Evolutionary conservation across 2,888 invertebrate species (phyloP), one percentile per base, ranked within the genome.

Genomic region (Cosmopolites sordidus): DNA sequence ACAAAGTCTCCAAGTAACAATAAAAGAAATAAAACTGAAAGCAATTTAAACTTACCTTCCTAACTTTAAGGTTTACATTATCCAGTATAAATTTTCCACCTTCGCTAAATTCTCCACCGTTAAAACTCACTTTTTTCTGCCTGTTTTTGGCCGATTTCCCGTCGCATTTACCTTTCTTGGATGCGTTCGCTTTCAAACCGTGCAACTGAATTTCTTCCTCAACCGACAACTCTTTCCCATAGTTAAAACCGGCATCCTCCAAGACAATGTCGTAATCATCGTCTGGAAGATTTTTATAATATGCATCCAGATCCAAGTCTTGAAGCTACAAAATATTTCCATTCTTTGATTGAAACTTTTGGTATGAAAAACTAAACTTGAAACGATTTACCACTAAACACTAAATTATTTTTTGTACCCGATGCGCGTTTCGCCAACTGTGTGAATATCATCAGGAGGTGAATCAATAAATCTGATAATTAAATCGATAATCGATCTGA

Each of bases 271-370:
- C 62, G 56, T 78, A 76, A 56, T 79, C 77, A 42, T 70, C 69
- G 55, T 77, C 57, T 2, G 78, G 50, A 22, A 66, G 16, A 18
- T 59, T 64, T 53, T 48, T 40, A 70, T 89, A 90, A 67, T 84
- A 86, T 9, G 75, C 66, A 29, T 80, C 78, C 11, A 79, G 71
- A 64, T 87, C 81, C 69, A 84, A 76, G 64, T 84, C 83, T 61
- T 80, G 75, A 55, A 84, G 71, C 84, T 84, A 8, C n/a, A n/a
- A n/a, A n/a, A n/a, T n/a, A n/a, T n/a, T n/a, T n/a, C n/a, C n/a
- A n/a, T n/a, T n/a, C n/a, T n/a, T n/a, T n/a, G n/a, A n/a, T n/a
- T n/a, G n/a, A n/a, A n/a, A n/a, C n/a, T n/a, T n/a, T n/a, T n/a
- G n/a, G n/a, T n/a, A n/a, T n/a, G n/a, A n/a, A n/a, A n/a, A n/a